These are phyloP conservation scores for Leptopilina clavipes DNA, from an alignment of 1,140 invertebrate genomes.

Conservation along the genomic window DNA sequence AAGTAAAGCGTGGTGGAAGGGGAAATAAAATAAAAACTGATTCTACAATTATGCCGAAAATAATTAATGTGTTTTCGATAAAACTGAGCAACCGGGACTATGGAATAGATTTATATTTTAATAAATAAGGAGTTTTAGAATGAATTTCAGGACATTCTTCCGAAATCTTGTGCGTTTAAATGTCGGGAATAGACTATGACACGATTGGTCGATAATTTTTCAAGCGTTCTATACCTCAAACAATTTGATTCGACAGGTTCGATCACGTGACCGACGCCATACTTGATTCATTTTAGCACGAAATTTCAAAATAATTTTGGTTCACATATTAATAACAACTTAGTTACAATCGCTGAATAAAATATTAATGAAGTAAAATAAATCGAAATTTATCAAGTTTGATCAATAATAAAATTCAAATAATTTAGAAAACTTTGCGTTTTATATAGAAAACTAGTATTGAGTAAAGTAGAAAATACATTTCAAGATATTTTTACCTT, in stretches of 20 bases:
- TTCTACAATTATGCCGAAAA: neutral
- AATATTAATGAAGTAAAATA: too few relatives aligned
- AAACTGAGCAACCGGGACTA: neutral
- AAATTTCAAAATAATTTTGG: neutral
- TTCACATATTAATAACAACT: too few relatives aligned
- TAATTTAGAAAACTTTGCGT: neutral
- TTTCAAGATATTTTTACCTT: too few relatives aligned
- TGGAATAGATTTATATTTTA: neutral
- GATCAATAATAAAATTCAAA: too few relatives aligned
- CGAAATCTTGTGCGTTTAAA: neutral
- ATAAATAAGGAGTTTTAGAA: neutral
- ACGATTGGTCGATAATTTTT: constrained; percentile 2
- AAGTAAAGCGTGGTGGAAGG: constrained; percentile 58
- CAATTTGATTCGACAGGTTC: neutral
- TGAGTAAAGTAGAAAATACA: too few relatives aligned
- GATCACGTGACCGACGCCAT: neutral
- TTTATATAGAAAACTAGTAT: neutral
- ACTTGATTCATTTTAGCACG: neutral
- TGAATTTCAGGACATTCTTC: neutral
- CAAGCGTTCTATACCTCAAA: neutral
- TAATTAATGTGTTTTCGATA: neutral
- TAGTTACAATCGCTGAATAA: too few relatives aligned
- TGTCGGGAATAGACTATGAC: neutral
- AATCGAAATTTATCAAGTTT: too few relatives aligned
- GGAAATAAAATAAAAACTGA: constrained; percentile 13